Base-by-base conservation (phyloP, 1,140 invertebrate genomes). In the Papilio glaucus region DNA sequence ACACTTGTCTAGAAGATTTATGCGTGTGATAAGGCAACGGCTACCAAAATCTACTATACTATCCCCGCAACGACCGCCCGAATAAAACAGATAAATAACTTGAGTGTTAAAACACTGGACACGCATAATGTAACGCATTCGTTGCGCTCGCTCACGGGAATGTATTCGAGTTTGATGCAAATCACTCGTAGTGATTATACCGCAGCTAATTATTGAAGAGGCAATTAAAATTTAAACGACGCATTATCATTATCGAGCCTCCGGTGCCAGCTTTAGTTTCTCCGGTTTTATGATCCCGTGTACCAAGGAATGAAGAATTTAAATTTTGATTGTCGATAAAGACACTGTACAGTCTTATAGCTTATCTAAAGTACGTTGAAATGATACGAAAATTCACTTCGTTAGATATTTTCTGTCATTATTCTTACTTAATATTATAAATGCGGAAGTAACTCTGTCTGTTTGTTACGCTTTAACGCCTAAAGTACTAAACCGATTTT, bases 81-180 rank as follows among this genome's bases (percentile, higher is more conserved):
- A 57, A 26, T 41, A 13, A 41, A 24, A 57, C 24, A 57, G 18
- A 57, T 24, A 57, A 57, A 4, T 45, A 15, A 41, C 1, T 29
- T 33, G n/a, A 18, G 13, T 49, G 42, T 69, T 69, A 67, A 67
- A 67, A 63, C 8, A 39, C 39, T 18, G 21, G 63, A 45, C 6
- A 45, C 18, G 39, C 39, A 67, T 33, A 33, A 62, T 37, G 15
- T 0, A 33, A 49, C n/a, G n/a, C 67, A 49, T 49, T 8, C 21
- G 41, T 29, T 68, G 65, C 67, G 24, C 42, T 37, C 39, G 63
- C 24, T 15, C 67, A 53, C n/a, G 15, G 67, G 67, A 53, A 69
- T 49, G 37, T 53, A 69, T 69, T 69, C n/a, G 42, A 69, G 38
- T 45, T n/a, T 67, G 63, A 69, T 69, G 67, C 29, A 53, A 69